These are phyloP conservation scores for Euura lappo DNA, from an alignment of 1,140 invertebrate species.

Conservation along the genomic window DNA sequence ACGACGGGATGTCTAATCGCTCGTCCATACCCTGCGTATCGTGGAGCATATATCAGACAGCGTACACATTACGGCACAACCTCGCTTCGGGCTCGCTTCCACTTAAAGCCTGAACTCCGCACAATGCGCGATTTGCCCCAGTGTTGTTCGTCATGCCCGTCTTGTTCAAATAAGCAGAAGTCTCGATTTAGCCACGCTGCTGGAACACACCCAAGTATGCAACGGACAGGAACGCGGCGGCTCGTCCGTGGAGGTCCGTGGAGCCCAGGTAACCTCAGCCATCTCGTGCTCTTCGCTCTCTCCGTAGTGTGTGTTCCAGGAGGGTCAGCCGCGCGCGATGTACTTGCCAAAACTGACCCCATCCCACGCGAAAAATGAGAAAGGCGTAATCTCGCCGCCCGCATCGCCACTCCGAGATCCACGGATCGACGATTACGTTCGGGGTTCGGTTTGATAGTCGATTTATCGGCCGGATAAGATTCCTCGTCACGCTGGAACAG, in stretches of 20 bases:
- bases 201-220: slow-evolving; percentile 6
- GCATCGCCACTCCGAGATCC: not conserved
- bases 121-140: not conserved
- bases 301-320: not conserved
- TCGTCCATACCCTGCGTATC: not conserved
- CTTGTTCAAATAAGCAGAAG: slow-evolving; percentile 7
- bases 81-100: not conserved
- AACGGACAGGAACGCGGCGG: not conserved
- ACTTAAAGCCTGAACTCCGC: not conserved
- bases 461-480: not conserved
- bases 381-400: not conserved
- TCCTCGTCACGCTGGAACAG: slow-evolving; percentile 1
- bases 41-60: not conserved
- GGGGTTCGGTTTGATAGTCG: not conserved
- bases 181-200: not conserved
- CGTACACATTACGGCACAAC: too few relatives aligned
- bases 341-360: not conserved
- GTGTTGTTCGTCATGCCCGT: slow-evolving; percentile 2
- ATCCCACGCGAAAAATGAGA: not conserved
- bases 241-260: not conserved
- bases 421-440: not conserved
- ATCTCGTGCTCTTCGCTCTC: not conserved
- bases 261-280: not conserved
- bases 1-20: not conserved
- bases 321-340: not conserved